Conservation (phyloP, 1,140 invertebrate genomes). For the Microplitis mediator region DNA sequence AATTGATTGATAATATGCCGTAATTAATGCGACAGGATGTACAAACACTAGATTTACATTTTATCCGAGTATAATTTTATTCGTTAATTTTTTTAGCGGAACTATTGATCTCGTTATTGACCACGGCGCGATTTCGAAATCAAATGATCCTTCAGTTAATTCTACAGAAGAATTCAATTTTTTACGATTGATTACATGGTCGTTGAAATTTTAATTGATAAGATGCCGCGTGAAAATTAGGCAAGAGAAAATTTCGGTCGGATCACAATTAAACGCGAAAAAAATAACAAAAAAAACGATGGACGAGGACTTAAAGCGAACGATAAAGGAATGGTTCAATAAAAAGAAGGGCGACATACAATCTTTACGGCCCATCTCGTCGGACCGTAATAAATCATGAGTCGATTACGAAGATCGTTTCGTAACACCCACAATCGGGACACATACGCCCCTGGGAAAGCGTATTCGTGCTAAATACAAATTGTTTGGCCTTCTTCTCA, state of each 20-base stretch:
- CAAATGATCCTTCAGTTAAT: no score
- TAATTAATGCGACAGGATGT: neutral
- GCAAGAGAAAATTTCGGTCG: no score
- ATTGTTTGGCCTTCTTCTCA: conserved; percentile 17
- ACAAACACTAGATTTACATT: neutral
- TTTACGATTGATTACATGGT: no score
- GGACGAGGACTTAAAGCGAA: neutral
- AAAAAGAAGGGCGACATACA: conserved; percentile 26
- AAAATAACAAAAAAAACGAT: neutral
- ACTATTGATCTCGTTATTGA: no score
- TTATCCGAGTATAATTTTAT: no score
- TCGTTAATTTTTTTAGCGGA: no score
- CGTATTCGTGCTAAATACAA: conserved; percentile 31
- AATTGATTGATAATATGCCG: conserved; percentile 32
- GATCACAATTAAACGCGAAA: neutral
- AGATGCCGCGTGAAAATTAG: no score
- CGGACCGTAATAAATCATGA: conserved; percentile 46
- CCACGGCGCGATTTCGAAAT: no score
- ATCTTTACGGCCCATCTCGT: conserved; percentile 45
- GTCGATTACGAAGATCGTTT: conserved; percentile 52
- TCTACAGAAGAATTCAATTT: no score
- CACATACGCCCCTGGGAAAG: conserved; percentile 26
- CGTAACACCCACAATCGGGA: conserved; percentile 45
- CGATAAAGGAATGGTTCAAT: neutral
- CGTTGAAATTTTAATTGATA: no score